These are phyloP conservation scores for Sclerodermus sp. DNA, from an alignment of 2,888 invertebrate species.

Conservation along the genomic window DNA sequence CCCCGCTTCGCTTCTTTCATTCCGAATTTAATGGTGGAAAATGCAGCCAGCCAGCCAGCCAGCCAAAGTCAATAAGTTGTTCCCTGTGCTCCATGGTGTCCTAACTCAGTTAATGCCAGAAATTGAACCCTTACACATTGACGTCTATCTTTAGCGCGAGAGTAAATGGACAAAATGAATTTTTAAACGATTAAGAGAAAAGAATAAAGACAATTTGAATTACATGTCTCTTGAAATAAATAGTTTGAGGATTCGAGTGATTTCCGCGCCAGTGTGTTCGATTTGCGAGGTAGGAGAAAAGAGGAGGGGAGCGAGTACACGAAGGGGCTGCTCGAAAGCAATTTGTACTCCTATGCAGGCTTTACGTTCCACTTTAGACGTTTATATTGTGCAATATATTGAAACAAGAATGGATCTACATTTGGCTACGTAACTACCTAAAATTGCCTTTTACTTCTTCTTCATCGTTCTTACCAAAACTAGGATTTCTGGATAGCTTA, in stretches of 20 bases:
- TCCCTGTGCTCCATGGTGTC: slow-evolving; percentile 10
- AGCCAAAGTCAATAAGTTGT: slow-evolving; percentile 37
- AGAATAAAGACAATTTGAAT: too few species aligned
- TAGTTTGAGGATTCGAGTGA: too few species aligned
- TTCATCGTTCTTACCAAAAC: too few species aligned
- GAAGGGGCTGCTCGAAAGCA: slow-evolving; percentile 20
- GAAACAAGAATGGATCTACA: slow-evolving; percentile 13
- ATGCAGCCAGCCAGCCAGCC: slow-evolving; percentile 36
- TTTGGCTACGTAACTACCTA: slow-evolving; percentile 7
- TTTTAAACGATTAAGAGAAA: too few species aligned
- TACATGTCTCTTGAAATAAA: too few species aligned
- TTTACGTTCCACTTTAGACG: slow-evolving; percentile 20
- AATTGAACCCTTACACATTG: slow-evolving; percentile 1
- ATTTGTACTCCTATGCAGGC: slow-evolving; percentile 23
- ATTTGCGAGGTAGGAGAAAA: too few species aligned
- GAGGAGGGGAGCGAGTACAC: too few species aligned
- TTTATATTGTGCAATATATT: slow-evolving; percentile 22
- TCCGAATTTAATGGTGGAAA: slow-evolving; percentile 34
- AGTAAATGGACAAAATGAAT: too few species aligned
- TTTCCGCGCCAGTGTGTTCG: too few species aligned
- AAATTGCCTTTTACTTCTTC: too few species aligned
- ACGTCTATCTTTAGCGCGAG: not conserved
- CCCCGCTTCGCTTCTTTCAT: slow-evolving; percentile 13
- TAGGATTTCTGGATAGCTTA: too few species aligned
- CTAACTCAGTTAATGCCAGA: not conserved